Percentiles rank a stretch among this genome's conserved stretches.
These are phyloP conservation scores for Limnodromus scolopaceus DNA, from an alignment of 2,797 vertebrate genomes.

Conservation along the genomic window DNA sequence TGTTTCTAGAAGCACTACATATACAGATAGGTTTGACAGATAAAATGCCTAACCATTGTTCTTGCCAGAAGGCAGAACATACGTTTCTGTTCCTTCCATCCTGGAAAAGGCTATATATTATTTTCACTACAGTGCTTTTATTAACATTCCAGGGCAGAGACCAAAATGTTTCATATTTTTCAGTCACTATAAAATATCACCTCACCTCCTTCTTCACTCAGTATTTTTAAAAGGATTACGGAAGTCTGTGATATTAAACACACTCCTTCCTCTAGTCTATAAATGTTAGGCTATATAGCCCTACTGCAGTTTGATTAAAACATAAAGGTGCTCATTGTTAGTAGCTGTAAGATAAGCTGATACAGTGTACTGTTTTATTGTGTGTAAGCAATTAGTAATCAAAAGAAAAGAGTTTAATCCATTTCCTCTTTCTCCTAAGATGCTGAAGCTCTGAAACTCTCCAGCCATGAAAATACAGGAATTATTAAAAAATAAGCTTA, in stretches of 20 bases:
- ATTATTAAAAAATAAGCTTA: background rate
- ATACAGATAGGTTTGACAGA: background rate
- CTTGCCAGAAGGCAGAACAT: conserved; percentile 28
- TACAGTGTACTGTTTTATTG: background rate
- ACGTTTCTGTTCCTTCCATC: background rate
- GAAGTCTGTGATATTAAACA: background rate
- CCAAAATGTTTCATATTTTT: background rate
- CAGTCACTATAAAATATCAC: background rate
- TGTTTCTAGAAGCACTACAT: background rate
- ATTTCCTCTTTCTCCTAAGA: background rate
- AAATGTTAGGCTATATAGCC: background rate
- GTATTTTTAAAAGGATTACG: background rate
- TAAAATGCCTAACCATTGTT: background rate
- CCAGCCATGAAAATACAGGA: background rate
- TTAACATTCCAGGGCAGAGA: conserved; percentile 21
- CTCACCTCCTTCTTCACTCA: background rate
- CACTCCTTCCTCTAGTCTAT: background rate
- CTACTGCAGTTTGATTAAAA: background rate
- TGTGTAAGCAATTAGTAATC: background rate
- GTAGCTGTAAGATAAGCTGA: background rate
- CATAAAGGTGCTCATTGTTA: background rate
- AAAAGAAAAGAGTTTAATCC: background rate
- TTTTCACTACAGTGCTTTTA: conserved; percentile 34
- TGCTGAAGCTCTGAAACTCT: background rate
- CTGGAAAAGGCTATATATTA: conserved; percentile 1